phyloP scores from a whole-genome alignment of 2,113 vertebrate species.

The Cochlearius cochlearius region DNA sequence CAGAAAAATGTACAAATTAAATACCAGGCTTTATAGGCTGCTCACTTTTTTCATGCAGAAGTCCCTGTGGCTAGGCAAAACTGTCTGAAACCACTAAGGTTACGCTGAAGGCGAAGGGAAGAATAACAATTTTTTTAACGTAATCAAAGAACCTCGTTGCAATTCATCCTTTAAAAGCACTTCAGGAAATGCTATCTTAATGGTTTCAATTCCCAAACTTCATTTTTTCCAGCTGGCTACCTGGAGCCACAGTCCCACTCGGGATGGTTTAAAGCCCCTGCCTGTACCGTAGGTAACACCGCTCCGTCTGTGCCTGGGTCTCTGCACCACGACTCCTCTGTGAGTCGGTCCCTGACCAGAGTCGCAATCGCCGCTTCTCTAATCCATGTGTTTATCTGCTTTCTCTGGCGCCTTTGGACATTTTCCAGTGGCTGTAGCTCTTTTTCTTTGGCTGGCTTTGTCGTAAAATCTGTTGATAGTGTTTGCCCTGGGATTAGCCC shows the following conservation, averaged over 20 bases:
- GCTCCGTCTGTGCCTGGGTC: background rate
- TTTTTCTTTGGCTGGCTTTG: background rate
- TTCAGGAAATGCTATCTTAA: background rate
- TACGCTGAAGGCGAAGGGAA: background rate
- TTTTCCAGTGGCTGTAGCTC: background rate
- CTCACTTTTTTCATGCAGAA: background rate
- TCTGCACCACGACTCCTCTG: background rate
- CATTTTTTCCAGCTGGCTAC: background rate
- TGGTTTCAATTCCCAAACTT: background rate
- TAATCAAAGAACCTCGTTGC: background rate
- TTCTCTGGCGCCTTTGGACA: background rate
- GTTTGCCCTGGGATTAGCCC: background rate
- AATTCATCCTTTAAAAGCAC: background rate
- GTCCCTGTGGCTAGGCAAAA: background rate
- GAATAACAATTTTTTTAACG: background rate
- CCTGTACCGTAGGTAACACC: fast-evolving
- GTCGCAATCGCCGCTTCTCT: fast-evolving
- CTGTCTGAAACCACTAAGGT: background rate
- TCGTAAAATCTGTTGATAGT: background rate
- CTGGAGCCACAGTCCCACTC: background rate
- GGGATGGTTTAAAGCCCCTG: background rate
- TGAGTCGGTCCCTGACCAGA: fast-evolving
- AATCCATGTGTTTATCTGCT: background rate
- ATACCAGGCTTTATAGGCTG: background rate
- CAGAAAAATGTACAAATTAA: background rate